phyloP scores from a whole-genome alignment of 2,888 invertebrate genomes.

The Rhagophthalmus giganteus region DNA sequence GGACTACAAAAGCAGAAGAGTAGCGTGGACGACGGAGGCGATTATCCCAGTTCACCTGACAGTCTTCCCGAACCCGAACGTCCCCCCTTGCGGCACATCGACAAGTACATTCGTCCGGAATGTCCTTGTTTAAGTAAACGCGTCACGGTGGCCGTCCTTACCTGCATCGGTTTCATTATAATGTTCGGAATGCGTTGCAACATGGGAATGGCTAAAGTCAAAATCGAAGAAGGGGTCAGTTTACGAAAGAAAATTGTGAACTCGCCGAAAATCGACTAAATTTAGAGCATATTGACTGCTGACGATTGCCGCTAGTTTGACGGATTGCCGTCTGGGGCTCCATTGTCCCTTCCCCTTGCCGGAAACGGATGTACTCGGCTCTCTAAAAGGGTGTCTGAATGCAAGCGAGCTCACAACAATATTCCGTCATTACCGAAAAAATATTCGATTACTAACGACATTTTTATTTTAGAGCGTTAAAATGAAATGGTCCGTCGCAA shows the following conservation, averaged over 20 bases:
- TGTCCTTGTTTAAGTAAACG: slow-evolving; percentile 84
- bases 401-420: slow-evolving; percentile 22
- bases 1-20: slow-evolving; percentile 59
- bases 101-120: slow-evolving; percentile 85
- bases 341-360: slow-evolving; percentile 22
- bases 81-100: slow-evolving; percentile 83
- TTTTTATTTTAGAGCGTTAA: slow-evolving; percentile 9
- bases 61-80: slow-evolving; percentile 82
- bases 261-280: slow-evolving; percentile 18
- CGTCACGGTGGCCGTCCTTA: slow-evolving; percentile 83
- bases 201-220: slow-evolving; percentile 92
- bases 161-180: slow-evolving; percentile 88
- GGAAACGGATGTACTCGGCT: slow-evolving; percentile 31
- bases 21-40: slow-evolving; percentile 64
- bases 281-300: slow-evolving; percentile 28
- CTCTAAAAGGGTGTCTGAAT: slow-evolving; percentile 28
- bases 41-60: slow-evolving; percentile 70
- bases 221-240: slow-evolving; percentile 26
- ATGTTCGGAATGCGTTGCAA: slow-evolving; percentile 98
- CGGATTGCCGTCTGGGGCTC: slow-evolving; percentile 28
- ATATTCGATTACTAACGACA: slow-evolving; percentile 9
- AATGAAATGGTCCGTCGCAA: slow-evolving; percentile 80
- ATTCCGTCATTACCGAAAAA: slow-evolving; percentile 15
- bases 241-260: too few species aligned
- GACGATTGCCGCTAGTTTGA: slow-evolving; percentile 33